Base-by-base conservation (phyloP, 2,113 vertebrate species). In the Bujurquina vittata region DNA sequence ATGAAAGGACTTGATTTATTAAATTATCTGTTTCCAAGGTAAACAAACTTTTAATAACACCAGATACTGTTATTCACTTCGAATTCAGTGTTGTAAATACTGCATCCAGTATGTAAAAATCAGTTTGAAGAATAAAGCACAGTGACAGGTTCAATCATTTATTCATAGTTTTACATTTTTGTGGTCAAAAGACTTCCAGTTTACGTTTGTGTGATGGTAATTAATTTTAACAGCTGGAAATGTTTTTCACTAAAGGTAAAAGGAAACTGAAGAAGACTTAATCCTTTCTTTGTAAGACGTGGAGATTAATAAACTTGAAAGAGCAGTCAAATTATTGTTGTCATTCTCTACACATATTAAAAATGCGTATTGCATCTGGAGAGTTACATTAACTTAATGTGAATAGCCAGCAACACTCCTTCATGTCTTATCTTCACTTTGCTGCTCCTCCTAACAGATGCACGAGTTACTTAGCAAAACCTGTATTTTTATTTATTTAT, bases 281-380 rank as follows among this genome's bases (percentile, higher is more conserved):
- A 67, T 69, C 15, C 40, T 72, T 52, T 72, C 65, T 43, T 60
- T 77, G 76, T 9, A 81, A 63, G 20, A 15, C 63, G 40, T 69
- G 14, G 20, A 72, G 77, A 80, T 86, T n/a, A 43, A 65, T 60
- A 10, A 61, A 81, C 46, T 54, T 86, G 54, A 82, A 75, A 83
- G 60, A 78, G 59, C 10, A 43, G 59, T 33, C 77, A 23, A 67
- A 15, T 77, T 69, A 67, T 69, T 59, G 56, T 58, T 17, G 60
- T 5, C 55, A 63, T 77, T 80, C 49, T 75, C 18, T 26, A 18
- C 55, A 14, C 29, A 77, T 37, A 76, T 46, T 10, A 29, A 17
- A 33, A 72, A n/a, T 84, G 9, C 8, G 1, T 56, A 74, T 15
- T 5, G 22, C 20, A 33, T 7, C 20, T 15, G 15, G 22, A 67